Evolutionary conservation across 2,113 vertebrate genomes (phyloP).

Genomic region (Merops nubicus): DNA sequence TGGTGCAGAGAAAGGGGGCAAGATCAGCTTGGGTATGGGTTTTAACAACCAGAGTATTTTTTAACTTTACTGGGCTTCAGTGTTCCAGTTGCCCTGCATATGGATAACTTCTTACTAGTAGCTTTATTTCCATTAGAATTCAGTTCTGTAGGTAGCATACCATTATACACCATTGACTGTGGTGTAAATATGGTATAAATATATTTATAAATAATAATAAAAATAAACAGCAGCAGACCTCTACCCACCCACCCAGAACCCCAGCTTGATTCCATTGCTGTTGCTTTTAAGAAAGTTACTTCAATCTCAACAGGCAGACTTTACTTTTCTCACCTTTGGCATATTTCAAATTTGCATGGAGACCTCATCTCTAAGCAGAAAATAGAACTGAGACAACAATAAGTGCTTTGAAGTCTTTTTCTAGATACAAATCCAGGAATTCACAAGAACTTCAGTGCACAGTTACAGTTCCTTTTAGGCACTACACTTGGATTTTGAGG

Average conservation of each 20-base stretch:
- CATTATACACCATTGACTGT: neutral
- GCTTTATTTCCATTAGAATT: neutral
- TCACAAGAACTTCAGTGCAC: neutral
- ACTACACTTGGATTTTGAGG: neutral
- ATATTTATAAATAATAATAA: neutral
- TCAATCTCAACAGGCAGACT: neutral
- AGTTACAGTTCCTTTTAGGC: conserved; percentile 31
- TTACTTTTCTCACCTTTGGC: neutral
- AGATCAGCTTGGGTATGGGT: fast-evolving
- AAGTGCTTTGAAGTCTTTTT: conserved; percentile 23
- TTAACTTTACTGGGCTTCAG: neutral
- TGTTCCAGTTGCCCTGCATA: neutral
- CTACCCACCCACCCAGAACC: neutral
- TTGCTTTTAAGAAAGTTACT: neutral
- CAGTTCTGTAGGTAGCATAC: neutral
- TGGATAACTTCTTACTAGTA: neutral
- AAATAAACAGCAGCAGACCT: neutral
- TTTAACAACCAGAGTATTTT: neutral
- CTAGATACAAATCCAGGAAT: conserved; percentile 15
- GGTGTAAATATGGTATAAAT: neutral
- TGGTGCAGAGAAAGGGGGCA: neutral
- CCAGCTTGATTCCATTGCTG: neutral
- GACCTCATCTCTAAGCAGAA: conserved; percentile 7
- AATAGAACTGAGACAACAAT: neutral
- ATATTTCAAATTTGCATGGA: neutral